phyloP scores from a whole-genome alignment of 2,888 invertebrate species.

The Mythimna lalbum region DNA sequence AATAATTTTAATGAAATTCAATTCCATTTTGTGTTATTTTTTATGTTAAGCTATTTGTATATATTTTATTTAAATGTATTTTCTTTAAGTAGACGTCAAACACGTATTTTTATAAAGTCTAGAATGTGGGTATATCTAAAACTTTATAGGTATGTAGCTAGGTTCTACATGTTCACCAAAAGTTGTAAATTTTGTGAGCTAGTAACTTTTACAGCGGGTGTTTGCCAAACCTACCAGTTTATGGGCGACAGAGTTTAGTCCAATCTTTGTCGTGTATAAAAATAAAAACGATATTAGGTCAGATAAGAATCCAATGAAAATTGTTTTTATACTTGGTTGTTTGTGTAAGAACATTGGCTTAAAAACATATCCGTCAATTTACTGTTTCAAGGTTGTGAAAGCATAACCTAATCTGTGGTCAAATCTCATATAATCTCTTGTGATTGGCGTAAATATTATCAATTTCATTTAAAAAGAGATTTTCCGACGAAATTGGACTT shows the following conservation, averaged over 20 bases:
- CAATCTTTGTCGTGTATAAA: conserved; percentile 12
- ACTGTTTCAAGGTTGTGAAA: background rate
- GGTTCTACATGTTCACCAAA: conserved; percentile 8
- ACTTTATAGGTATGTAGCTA: conserved; percentile 9
- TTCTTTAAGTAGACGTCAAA: background rate
- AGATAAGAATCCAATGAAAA: conserved; percentile 15
- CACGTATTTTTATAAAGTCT: conserved; percentile 6
- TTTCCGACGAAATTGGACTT: background rate
- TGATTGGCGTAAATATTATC: conserved; percentile 19
- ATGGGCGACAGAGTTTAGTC: conserved; percentile 4
- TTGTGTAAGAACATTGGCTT: background rate
- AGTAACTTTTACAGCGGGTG: conserved; percentile 28
- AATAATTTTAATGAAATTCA: conserved; percentile 50
- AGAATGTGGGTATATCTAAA: conserved; percentile 17
- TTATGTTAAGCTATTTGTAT: conserved; percentile 21
- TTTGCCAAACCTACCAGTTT: conserved; percentile 29
- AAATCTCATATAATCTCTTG: conserved; percentile 15
- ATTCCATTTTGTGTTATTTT: conserved; percentile 26
- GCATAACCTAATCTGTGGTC: conserved; percentile 1
- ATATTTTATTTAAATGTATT: conserved; percentile 35
- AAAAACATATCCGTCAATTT: conserved; percentile 12
- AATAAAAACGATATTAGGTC: conserved; percentile 18
- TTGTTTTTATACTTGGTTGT: conserved; percentile 5
- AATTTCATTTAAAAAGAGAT: background rate
- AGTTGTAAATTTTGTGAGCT: conserved; percentile 34